Percentiles rank a stretch among this genome's conserved stretches.
These are phyloP conservation scores for Neoseiulus cucumeris DNA, from an alignment of 1,140 invertebrate species.

Conservation along the genomic window DNA sequence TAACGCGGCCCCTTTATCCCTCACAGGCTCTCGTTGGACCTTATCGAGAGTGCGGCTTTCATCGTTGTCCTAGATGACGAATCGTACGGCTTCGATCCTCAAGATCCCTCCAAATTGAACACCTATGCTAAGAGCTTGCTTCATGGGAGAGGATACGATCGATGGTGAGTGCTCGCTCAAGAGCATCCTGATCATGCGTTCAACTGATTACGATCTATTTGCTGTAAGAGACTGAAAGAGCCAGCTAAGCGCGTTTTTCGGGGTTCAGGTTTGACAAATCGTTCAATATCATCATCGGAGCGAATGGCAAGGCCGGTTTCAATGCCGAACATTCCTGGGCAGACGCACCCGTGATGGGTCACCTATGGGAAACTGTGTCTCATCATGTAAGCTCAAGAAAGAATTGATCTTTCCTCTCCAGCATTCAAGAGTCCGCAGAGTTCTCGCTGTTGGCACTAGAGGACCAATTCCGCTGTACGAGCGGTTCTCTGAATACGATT, in stretches of 20 bases:
- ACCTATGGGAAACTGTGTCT: constrained; percentile 55
- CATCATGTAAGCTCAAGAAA: neutral
- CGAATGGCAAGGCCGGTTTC: constrained; percentile 46
- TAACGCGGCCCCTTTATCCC: too few relatives aligned
- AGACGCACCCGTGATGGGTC: constrained; percentile 82
- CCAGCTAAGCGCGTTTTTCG: too few relatives aligned
- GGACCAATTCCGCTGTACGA: too few relatives aligned
- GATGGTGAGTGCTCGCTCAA: constrained; percentile 40
- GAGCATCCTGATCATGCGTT: neutral
- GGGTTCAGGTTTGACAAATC: constrained; percentile 68
- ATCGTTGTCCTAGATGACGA: constrained; percentile 70
- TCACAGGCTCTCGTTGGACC: neutral
- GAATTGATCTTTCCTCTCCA: neutral
- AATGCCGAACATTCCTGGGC: constrained; percentile 37
- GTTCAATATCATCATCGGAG: constrained; percentile 79
- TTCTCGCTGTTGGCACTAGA: too few relatives aligned
- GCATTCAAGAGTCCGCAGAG: too few relatives aligned
- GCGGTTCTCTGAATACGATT: neutral
- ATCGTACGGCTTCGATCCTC: constrained; percentile 51
- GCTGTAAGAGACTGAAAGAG: too few relatives aligned
- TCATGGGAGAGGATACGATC: constrained; percentile 85
- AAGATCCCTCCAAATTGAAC: constrained; percentile 56
- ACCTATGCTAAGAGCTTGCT: constrained; percentile 62
- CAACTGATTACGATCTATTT: neutral
- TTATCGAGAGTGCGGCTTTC: constrained; percentile 46